Base-by-base conservation (phyloP, 1,140 invertebrate species). In the Panagrolaimus sp. region DNA sequence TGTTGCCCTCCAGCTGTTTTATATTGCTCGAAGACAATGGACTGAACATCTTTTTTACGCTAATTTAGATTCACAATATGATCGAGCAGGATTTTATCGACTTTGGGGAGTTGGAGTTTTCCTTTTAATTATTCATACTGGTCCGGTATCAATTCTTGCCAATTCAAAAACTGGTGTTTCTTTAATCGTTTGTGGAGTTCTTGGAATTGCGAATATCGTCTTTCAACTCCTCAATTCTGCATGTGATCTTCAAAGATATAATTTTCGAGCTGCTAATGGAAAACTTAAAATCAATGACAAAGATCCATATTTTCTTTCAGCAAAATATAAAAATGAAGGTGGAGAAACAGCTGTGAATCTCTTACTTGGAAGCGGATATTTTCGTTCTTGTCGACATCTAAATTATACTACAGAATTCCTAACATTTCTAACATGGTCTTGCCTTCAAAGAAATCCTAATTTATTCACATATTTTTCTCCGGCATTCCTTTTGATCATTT, bases 21-120 rank as follows among this genome's bases (percentile, higher is more conserved):
- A 77, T 46, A 55, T 77, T 28, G 14, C 52, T 0, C 68, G 73
- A 15, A 55, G 72, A 10, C 69, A 67, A 32, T 77, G 72, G 69
- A 66, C 64, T 48, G 75, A 77, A 63, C 62, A 69, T 46, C 67
- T 70, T 26, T 43, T 26, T 17, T 44, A 55, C 24, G 46, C 63
- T 14, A 70, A 45, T 45, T 47, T 75, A 45, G 75, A 77, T 65
- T 69, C 72, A 24, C 68, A 72, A 65, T 75, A 75, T 55, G 75
- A 77, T 65, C 48, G 66, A 68, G 72, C 72, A 21, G 75, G 75
- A n/a, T 77, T 77, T 52, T 77, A 78, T 63, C 58, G 75, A 7
- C 17, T 77, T 43, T 78, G 71, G 75, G 72, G 72, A 2, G 75
- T 75, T 21, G 26, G 75, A 14, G 76, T 78, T 2, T 75, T 77